Base-by-base conservation (phyloP, 2,113 vertebrate species). In the Brachyhypopomus occidentalis region DNA sequence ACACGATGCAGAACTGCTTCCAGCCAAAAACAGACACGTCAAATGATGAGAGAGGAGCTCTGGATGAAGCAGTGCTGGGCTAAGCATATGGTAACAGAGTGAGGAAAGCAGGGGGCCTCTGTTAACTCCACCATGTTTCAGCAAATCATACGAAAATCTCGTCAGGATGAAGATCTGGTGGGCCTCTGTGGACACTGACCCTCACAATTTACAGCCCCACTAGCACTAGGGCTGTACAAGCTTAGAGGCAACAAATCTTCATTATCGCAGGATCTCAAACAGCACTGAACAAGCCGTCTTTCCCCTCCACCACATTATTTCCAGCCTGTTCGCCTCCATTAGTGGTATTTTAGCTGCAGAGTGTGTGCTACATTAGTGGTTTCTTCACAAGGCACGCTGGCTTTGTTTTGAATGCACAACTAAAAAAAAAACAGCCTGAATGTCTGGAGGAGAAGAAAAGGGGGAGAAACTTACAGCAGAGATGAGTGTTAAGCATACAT, bases 241-340 rank as follows among this genome's bases (percentile, higher is more conserved):
- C 63, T 77, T 60, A 19, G 59, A 72, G 70, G 82, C 67, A 76
- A 83, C 87, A 80, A 79, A 90, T 90, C 88, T 86, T 86, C 63
- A 83, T 78, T 81, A 83, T 84, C 59, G 70, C 72, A 83, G 64
- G 64, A 73, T 75, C 38, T 36, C 41, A 41, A 73, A 71, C 70
- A 80, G 74, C 67, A 63, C 19, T 48, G 48, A 78, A 55, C 20
- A 81, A 56, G 55, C 55, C 36, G 48, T 70, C 63, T 77, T 77
- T 5, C 56, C 55, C 48, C 62, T 86, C 63, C 30, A 20, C 16
- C 41, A 55, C 36, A 25, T 82, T 78, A 79, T 73, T 69, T 79
- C 77, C 71, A 73, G 52, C 12, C 36, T 75, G 64, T 70, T 36
- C 36, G 12, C 81, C 34, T 58, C 64, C 41, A 79, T 78, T 69